A percentile compares a stretch with the other conserved stretches of the same genome.
These are phyloP conservation scores for Eospalax fontanierii DNA, from an alignment of 2,797 vertebrate genomes.

Conservation along the genomic window DNA sequence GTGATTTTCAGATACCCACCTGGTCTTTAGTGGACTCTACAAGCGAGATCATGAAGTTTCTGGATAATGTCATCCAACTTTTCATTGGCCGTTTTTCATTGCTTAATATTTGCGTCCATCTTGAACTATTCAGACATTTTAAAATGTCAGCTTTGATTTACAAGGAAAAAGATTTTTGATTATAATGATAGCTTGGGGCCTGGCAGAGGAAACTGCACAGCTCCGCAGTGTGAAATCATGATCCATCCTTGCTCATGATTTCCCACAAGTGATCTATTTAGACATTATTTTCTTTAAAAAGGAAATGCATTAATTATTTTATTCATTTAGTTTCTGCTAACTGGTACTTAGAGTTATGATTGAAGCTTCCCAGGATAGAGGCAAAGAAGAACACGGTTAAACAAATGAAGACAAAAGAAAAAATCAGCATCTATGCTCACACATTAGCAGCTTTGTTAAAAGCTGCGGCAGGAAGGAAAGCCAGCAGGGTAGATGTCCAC, in stretches of 20 bases:
- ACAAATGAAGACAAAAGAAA: neutral
- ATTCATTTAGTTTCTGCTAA: conserved; percentile 23
- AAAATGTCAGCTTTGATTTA: conserved; percentile 71
- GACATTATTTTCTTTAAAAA: conserved; percentile 16
- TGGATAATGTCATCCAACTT: neutral
- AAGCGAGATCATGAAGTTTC: neutral
- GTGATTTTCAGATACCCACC: neutral
- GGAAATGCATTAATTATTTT: conserved; percentile 48
- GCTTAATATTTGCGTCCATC: conserved; percentile 77
- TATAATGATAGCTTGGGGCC: conserved; percentile 84
- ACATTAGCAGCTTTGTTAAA: conserved; percentile 69
- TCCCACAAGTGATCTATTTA: conserved; percentile 40
- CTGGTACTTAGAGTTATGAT: neutral
- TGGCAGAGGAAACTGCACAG: conserved; percentile 37
- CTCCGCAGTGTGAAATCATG: conserved; percentile 70
- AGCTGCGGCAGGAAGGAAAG: neutral
- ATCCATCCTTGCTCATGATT: conserved; percentile 66
- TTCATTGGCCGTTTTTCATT: conserved; percentile 77
- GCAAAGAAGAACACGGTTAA: conserved; percentile 42
- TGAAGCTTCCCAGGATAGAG: neutral
- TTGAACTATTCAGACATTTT: conserved; percentile 73
- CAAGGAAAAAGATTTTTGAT: conserved; percentile 87
- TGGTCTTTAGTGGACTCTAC: neutral
- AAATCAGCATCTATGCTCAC: conserved; percentile 48
- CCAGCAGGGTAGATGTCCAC: conserved; percentile 75